phyloP scores from a whole-genome alignment of 2,113 vertebrate species.

The Tetraodon nigroviridis region DNA sequence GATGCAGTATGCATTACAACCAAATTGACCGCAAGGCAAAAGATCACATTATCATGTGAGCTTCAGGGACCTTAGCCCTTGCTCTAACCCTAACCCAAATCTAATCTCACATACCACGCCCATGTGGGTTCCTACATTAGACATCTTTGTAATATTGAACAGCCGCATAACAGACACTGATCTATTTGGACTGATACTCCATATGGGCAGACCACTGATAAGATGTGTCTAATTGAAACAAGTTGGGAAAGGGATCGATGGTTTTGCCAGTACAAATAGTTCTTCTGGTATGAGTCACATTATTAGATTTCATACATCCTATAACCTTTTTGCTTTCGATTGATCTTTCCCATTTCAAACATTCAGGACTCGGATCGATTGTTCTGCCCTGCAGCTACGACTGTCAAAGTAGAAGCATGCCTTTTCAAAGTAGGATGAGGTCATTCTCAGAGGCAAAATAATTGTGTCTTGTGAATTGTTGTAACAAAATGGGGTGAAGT shows the following conservation, averaged over 20 bases:
- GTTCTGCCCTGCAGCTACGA: slow-evolving; percentile 44
- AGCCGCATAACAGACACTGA: slow-evolving; percentile 55
- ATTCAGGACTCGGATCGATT: slow-evolving; percentile 57
- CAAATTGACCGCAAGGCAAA: neutral
- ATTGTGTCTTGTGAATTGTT: slow-evolving; percentile 14
- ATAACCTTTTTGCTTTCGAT: slow-evolving; percentile 74
- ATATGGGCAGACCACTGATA: slow-evolving; percentile 53
- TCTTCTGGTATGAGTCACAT: slow-evolving; percentile 64
- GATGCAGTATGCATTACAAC: no score
- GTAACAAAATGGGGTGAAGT: neutral
- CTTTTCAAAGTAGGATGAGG: slow-evolving; percentile 17
- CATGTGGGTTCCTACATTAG: slow-evolving; percentile 45
- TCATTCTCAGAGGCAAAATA: slow-evolving; percentile 14
- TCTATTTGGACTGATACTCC: slow-evolving; percentile 48
- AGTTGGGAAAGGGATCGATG: slow-evolving; percentile 68
- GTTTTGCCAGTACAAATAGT: slow-evolving; percentile 57
- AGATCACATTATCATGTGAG: slow-evolving; percentile 38
- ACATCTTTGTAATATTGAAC: slow-evolving; percentile 51
- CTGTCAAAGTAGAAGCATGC: slow-evolving; percentile 36
- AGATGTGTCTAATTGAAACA: slow-evolving; percentile 71
- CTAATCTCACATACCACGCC: neutral
- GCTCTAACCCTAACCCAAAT: no score
- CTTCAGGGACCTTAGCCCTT: slow-evolving; percentile 21
- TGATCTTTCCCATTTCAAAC: slow-evolving; percentile 71
- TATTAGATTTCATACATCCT: slow-evolving; percentile 76